Conservation (phyloP, 1,140 invertebrate species). For the Aphis craccivora region DNA sequence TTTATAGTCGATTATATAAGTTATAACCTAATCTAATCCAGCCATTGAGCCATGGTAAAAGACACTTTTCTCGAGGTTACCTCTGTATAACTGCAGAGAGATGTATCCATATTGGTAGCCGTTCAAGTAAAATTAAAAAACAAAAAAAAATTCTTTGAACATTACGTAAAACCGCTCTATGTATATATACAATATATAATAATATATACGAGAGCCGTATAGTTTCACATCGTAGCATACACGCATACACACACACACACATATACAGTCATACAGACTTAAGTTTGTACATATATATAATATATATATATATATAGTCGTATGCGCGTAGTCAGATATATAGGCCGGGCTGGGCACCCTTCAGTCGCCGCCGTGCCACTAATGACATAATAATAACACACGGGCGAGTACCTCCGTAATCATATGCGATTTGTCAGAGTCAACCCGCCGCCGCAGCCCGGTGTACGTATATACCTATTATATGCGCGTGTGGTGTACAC, state of each 20-base stretch:
- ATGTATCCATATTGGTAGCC: not conserved
- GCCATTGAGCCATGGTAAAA: not conserved
- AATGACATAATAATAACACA: slow-evolving; percentile 60
- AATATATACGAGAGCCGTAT: not conserved
- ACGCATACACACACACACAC: not conserved
- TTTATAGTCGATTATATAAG: not conserved
- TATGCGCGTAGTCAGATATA: not conserved
- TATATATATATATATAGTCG: slow-evolving; percentile 21
- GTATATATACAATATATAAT: not conserved
- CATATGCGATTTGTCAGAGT: slow-evolving; percentile 60
- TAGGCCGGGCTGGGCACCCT: slow-evolving; percentile 51
- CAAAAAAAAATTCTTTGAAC: not conserved
- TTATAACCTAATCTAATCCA: too few relatives aligned
- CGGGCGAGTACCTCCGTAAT: slow-evolving; percentile 60
- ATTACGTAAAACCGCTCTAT: not conserved
- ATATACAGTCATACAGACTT: not conserved
- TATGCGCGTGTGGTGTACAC: slow-evolving; percentile 7
- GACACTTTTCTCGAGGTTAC: not conserved
- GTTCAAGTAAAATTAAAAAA: not conserved
- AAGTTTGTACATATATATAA: not conserved
- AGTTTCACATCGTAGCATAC: not conserved
- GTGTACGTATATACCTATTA: slow-evolving; percentile 10
- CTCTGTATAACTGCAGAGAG: not conserved
- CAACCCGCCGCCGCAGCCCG: slow-evolving; percentile 33
- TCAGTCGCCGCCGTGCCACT: slow-evolving; percentile 50